A percentile compares a stretch with the other conserved stretches of the same genome.
phyloP scores from a whole-genome alignment of 2,113 vertebrate species.

The Osmerus eperlanus region DNA sequence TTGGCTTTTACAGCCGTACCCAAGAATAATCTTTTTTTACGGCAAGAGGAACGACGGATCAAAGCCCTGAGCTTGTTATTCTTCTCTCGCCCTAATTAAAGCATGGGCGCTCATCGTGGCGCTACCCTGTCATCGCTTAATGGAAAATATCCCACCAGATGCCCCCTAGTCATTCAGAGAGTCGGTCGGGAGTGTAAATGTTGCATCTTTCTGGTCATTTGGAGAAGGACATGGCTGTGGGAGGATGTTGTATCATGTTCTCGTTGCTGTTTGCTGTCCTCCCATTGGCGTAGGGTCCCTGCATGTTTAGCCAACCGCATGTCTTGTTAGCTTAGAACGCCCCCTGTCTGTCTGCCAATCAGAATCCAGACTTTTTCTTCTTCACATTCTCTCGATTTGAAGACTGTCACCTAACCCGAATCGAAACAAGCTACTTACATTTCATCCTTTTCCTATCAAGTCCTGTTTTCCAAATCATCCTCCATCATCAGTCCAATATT shows the following conservation, averaged over 20 bases:
- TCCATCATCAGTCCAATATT: constrained; percentile 11
- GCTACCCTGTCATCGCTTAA: background rate
- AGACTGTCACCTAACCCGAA: background rate
- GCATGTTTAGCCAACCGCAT: constrained; percentile 47
- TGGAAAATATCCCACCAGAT: background rate
- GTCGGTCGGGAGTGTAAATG: constrained; percentile 34
- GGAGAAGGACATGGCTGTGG: constrained; percentile 39
- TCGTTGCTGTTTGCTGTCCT: constrained; percentile 28
- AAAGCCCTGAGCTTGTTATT: too few species aligned
- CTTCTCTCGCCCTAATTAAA: too few species aligned
- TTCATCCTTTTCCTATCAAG: constrained; percentile 1
- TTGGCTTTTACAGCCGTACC: too few species aligned
- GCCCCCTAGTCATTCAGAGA: constrained; percentile 15
- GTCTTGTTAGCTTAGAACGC: background rate
- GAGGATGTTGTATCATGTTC: constrained; percentile 41
- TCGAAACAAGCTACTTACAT: too few species aligned
- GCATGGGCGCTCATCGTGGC: too few species aligned
- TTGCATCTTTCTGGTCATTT: constrained; percentile 57
- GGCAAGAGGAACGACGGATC: too few species aligned
- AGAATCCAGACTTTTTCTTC: background rate
- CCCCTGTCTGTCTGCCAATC: background rate
- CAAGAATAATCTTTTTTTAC: too few species aligned
- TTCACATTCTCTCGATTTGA: background rate
- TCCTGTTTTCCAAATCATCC: constrained; percentile 32
- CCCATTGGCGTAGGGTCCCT: constrained; percentile 44